A percentile compares a stretch with the other conserved stretches of the same genome.
Evolutionary conservation across 2,113 vertebrate species (phyloP).

Genomic region (Hymenochirus boettgeri): DNA sequence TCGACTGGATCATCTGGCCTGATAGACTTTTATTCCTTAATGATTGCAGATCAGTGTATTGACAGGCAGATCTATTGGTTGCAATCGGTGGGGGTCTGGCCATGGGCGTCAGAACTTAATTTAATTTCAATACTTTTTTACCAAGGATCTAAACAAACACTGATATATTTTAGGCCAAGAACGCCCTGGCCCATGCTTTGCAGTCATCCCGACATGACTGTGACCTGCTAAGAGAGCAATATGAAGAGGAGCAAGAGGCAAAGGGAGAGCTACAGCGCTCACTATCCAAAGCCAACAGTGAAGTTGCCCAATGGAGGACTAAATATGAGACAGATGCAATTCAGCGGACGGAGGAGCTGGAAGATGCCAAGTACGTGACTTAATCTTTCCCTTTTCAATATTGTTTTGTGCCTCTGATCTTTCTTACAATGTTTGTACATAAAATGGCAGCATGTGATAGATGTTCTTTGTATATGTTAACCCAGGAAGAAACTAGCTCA

Average conservation of each 20-base stretch:
- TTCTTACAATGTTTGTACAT: background rate
- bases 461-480: background rate
- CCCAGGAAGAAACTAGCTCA: constrained; percentile 82
- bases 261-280: constrained; percentile 72
- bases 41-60: constrained; percentile 80
- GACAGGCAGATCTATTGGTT: too few relatives aligned
- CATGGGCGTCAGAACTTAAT: too few relatives aligned
- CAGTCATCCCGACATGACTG: constrained; percentile 71
- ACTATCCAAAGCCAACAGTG: constrained; percentile 78
- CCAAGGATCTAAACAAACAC: constrained; percentile 74
- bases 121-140: too few relatives aligned
- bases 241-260: constrained; percentile 72
- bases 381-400: too few relatives aligned
- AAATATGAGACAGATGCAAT: constrained; percentile 80
- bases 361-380: constrained; percentile 70
- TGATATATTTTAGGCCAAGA: constrained; percentile 48
- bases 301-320: constrained; percentile 78
- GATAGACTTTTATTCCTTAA: constrained; percentile 61
- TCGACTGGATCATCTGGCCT: too few relatives aligned
- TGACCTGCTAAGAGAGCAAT: constrained; percentile 75
- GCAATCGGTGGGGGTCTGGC: too few relatives aligned
- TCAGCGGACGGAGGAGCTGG: constrained; percentile 73
- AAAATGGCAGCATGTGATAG: background rate
- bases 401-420: background rate
- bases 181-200: constrained; percentile 39